Percentiles rank a stretch among this genome's conserved stretches.
Evolutionary conservation across 2,888 invertebrate species (phyloP).

Genomic region (Apodemia zela): DNA sequence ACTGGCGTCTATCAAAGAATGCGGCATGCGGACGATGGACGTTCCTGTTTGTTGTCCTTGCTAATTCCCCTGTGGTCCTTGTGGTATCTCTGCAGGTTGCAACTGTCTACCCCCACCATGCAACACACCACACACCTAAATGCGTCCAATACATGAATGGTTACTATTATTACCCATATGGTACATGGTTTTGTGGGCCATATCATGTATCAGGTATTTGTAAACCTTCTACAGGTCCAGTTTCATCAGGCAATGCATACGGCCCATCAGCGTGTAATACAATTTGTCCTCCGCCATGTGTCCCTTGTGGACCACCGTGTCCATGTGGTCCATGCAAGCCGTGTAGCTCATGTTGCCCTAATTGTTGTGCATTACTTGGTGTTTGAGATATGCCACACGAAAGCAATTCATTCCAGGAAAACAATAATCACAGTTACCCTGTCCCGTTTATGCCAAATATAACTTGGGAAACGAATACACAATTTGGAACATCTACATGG

Average conservation of each 20-base stretch:
- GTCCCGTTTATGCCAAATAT: background rate
- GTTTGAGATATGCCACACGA: background rate
- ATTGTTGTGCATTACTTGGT: background rate
- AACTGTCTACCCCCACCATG: slow-evolving; percentile 57
- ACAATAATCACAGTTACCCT: background rate
- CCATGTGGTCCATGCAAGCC: background rate
- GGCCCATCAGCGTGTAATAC: slow-evolving; percentile 38
- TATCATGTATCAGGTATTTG: slow-evolving; percentile 60
- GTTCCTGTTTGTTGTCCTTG: slow-evolving; percentile 37
- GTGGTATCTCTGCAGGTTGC: slow-evolving; percentile 45
- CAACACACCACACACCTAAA: slow-evolving; percentile 48
- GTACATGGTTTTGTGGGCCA: slow-evolving; percentile 65
- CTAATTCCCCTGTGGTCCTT: slow-evolving; percentile 44
- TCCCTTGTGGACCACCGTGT: background rate
- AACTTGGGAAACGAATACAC: background rate
- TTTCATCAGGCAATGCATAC: slow-evolving; percentile 42
- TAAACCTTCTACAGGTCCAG: slow-evolving; percentile 56
- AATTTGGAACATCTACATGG: background rate
- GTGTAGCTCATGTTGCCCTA: background rate
- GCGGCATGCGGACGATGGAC: background rate
- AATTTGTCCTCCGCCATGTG: background rate
- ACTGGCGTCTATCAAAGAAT: background rate
- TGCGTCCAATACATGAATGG: slow-evolving; percentile 64
- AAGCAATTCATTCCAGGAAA: background rate
- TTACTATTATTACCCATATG: slow-evolving; percentile 67